phyloP scores from a whole-genome alignment of 35 echinoderm and acorn worm species.

The Heliocidaris erythrogramma region DNA sequence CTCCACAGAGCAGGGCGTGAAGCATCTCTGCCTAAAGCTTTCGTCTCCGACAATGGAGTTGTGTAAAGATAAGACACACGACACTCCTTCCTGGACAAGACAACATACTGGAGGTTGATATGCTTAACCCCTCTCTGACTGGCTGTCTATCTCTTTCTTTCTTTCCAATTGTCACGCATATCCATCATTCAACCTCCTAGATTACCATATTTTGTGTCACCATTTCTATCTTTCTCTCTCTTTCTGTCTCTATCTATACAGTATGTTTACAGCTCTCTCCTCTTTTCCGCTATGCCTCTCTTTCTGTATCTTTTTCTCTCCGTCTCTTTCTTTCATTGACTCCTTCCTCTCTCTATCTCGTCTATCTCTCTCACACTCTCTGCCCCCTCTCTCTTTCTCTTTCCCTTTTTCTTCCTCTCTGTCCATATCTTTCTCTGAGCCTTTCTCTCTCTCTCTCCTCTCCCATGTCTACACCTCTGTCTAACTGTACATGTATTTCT shows the following conservation, averaged over 20 bases:
- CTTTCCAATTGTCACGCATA: background rate
- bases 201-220: background rate
- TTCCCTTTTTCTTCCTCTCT: no score
- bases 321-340: no score
- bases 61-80: conserved; percentile 6
- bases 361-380: no score
- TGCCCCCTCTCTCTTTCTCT: no score
- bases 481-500: no score
- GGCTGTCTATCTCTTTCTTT: background rate
- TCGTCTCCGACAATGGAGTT: conserved; percentile 21
- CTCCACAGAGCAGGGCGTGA: background rate
- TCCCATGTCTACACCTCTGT: background rate
- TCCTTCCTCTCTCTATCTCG: no score
- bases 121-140: conserved; percentile 12
- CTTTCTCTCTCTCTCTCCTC: background rate
- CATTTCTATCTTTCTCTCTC: no score
- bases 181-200: background rate
- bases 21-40: background rate
- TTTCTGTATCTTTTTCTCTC: no score
- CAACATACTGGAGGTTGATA: conserved; percentile 1
- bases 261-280: no score
- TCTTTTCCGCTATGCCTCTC: background rate
- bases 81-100: background rate
- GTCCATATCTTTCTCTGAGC: no score
- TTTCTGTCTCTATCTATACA: no score